Percentiles rank a stretch among this genome's conserved stretches.
Conservation (phyloP, 2,113 vertebrate genomes). For the Erpornis zantholeuca region DNA sequence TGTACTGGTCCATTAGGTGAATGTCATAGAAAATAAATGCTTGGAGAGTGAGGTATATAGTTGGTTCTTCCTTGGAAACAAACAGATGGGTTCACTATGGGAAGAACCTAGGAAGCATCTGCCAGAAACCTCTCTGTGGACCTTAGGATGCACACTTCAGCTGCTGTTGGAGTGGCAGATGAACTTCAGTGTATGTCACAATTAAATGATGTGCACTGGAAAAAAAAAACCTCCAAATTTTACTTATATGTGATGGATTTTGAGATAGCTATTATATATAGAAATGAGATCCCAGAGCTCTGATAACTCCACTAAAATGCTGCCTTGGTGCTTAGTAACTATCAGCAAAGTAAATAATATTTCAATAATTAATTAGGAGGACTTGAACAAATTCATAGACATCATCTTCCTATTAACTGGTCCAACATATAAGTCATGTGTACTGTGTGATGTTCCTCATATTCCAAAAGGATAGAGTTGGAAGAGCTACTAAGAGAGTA, state of each 20-base stretch:
- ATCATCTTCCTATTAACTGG: neutral
- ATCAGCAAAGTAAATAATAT: neutral
- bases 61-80: neutral
- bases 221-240: neutral
- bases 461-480: neutral
- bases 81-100: neutral
- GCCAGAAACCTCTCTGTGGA: neutral
- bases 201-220: neutral
- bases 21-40: neutral
- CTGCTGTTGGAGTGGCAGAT: neutral
- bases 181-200: neutral
- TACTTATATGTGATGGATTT: neutral
- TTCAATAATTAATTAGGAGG: neutral
- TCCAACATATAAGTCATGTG: fast-evolving
- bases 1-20: neutral
- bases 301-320: neutral
- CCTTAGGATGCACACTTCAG: neutral
- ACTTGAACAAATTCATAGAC: neutral
- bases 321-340: neutral
- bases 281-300: neutral
- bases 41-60: no score
- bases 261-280: neutral
- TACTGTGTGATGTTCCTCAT: neutral
- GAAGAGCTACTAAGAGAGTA: neutral
- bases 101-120: neutral